Conservation (phyloP, 2,113 vertebrate genomes). For the Thamnophis sirtalis region DNA sequence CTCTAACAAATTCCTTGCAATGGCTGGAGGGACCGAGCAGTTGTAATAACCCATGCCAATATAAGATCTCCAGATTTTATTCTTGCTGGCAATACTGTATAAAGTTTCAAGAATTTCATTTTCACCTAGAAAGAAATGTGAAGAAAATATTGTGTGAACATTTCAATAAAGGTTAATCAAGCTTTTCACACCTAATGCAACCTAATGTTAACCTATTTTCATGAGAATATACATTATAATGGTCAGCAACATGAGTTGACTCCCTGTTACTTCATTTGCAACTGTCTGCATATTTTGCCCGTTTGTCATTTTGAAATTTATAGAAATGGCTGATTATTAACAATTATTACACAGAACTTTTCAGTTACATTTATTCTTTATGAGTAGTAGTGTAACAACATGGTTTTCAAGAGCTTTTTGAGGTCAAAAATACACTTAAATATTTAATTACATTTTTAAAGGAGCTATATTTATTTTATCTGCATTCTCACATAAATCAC, state of each 20-base stretch:
- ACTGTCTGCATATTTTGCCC: neutral
- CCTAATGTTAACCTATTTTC: accelerated
- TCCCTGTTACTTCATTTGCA: neutral
- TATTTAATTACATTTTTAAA: neutral
- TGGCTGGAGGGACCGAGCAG: conserved; percentile 88
- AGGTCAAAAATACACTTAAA: neutral
- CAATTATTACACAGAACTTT: neutral
- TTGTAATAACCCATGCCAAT: conserved; percentile 99
- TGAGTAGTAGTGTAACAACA: neutral
- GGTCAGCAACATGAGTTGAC: accelerated
- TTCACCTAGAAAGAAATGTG: conserved; percentile 79
- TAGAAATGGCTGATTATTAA: neutral
- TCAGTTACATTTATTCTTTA: neutral
- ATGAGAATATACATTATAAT: neutral
- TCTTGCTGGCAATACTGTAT: conserved; percentile 84
- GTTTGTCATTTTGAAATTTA: neutral
- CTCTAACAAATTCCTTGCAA: conserved; percentile 90
- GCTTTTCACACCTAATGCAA: neutral
- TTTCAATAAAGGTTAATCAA: neutral
- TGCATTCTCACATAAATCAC: neutral
- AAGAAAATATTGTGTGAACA: conserved; percentile 15
- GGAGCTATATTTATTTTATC: neutral
- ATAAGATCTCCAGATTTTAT: conserved; percentile 94
- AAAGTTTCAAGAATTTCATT: conserved; percentile 89
- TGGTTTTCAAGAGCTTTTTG: neutral